Evolutionary conservation across 2,113 vertebrate genomes (phyloP).

Genomic region (Fregata magnificens): DNA sequence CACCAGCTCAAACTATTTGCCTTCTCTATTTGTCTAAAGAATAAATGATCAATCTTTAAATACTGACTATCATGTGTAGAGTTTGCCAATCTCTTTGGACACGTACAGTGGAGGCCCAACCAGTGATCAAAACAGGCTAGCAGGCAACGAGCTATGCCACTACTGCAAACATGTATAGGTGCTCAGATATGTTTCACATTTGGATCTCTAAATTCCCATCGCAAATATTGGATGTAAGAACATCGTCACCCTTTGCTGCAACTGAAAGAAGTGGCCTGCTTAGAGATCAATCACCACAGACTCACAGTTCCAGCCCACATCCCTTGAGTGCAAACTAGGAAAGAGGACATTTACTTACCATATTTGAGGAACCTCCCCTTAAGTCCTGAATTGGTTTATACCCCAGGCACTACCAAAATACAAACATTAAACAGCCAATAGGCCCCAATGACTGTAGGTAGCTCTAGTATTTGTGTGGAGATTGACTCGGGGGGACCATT

Average conservation of each 20-base stretch:
- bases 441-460: not conserved
- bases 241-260: not conserved
- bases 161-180: not conserved
- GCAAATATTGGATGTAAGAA: not conserved
- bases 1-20: not conserved
- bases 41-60: not conserved
- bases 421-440: not conserved
- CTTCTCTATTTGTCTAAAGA: not conserved
- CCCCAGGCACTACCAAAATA: not conserved
- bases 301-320: not conserved
- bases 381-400: not conserved
- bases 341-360: not conserved
- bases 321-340: not conserved
- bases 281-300: not conserved
- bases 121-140: not conserved
- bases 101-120: not conserved
- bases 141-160: not conserved
- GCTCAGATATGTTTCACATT: not conserved
- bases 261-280: fast-evolving
- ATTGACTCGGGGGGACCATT: fast-evolving
- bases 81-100: not conserved
- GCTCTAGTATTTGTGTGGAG: not conserved
- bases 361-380: not conserved
- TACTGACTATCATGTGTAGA: not conserved
- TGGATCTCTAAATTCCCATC: not conserved